Base-by-base conservation (phyloP, 2,797 vertebrate species). In the Apogon talboti region DNA sequence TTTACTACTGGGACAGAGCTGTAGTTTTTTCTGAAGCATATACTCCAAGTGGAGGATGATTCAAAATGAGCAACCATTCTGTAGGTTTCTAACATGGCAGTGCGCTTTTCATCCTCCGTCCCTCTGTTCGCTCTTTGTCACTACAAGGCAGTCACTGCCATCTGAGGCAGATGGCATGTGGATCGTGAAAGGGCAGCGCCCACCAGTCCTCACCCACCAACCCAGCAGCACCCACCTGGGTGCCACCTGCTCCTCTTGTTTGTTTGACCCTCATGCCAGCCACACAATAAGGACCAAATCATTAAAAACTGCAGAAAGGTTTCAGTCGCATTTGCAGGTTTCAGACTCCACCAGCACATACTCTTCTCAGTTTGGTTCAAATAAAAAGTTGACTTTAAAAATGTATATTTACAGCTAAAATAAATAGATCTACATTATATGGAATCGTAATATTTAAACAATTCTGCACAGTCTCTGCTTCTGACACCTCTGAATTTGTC, bases 241-340 rank as follows among this genome's bases (percentile, higher is more conserved):
- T 81, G 89, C 93, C 95, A 95, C 95, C 95, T 95, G 95, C 92
- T 95, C 92, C 82, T 85, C 70, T 78, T 87, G 87, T 93, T 91
- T 91, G 92, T 91, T 92, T 92, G 85, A 90, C 84, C 92, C 78
- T 73, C 64, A 47, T 82, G 86, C 79, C 83, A 92, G 75, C 82
- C 35, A 30, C 66, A 24, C 53, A 42, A 14, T 15, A 8, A 46
- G n/a, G 38, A 41, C 3, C 38, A 49, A 56, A 14, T 38, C 44
- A 43, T 33, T 61, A 12, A 55, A 53, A 63, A 49, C 40, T 35
- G 28, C 2, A 54, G 13, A 41, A 24, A 0, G 3, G 54, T 63
- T 69, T 53, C 28, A 41, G 18, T 50, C 56, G 24, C 0, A 0
- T 60, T 70, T 53, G 49, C 28, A 50, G 40, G 76, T 65, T 64